phyloP scores from a whole-genome alignment of 1,140 invertebrate species.

The Diachasmimorpha longicaudata region DNA sequence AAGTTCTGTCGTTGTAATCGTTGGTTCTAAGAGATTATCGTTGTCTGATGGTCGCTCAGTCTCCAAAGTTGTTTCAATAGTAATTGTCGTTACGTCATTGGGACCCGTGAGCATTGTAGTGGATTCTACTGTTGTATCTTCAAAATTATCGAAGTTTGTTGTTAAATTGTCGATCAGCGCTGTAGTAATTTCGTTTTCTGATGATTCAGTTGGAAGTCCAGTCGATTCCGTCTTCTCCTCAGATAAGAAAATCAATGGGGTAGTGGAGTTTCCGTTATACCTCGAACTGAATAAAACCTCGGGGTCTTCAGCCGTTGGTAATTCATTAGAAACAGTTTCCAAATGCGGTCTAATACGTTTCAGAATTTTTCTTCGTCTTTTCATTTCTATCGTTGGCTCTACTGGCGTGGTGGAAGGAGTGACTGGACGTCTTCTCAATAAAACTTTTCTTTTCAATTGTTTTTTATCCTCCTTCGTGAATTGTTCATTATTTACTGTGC shows the following conservation, averaged over 20 bases:
- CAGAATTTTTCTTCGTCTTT: constrained; percentile 13
- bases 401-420: constrained; percentile 9
- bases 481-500: background rate
- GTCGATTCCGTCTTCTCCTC: background rate
- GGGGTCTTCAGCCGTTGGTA: background rate
- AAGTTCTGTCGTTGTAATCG: background rate
- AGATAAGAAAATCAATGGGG: background rate
- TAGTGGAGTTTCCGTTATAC: background rate
- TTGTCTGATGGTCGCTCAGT: background rate
- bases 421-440: constrained; percentile 38
- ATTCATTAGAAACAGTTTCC: background rate
- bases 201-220: background rate
- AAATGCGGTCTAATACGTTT: background rate
- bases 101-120: constrained; percentile 10
- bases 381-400: background rate
- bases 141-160: background rate
- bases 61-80: background rate
- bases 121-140: background rate
- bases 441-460: constrained; percentile 39
- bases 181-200: background rate
- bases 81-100: background rate
- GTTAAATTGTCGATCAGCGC: background rate
- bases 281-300: background rate
- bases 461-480: background rate
- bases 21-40: background rate